Conservation (phyloP, 2,797 vertebrate genomes). For the Ibycter americanus region DNA sequence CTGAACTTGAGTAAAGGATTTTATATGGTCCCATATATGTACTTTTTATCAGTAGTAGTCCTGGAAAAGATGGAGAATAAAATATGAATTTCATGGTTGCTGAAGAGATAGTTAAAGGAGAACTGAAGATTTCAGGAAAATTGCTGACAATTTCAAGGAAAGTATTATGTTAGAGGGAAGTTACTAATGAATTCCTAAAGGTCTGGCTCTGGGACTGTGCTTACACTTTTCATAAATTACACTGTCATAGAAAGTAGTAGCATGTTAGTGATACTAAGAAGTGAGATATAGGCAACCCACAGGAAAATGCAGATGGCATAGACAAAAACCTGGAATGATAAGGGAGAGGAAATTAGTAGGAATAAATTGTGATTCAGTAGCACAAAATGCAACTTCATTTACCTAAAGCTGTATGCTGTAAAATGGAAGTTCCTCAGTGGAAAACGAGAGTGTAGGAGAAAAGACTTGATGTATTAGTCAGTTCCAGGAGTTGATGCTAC, state of each 20-base stretch:
- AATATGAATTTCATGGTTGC: neutral
- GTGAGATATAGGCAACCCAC: neutral
- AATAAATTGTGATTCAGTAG: neutral
- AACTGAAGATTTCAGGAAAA: neutral
- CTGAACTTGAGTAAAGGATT: neutral
- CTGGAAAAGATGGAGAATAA: neutral
- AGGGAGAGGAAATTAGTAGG: neutral
- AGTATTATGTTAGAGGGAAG: neutral
- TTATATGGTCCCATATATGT: accelerated
- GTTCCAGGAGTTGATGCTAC: neutral
- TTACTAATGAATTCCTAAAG: neutral
- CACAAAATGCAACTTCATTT: neutral
- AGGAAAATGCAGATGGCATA: neutral
- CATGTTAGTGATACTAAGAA: neutral
- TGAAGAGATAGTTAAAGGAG: neutral
- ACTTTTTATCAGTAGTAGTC: neutral
- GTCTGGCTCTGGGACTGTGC: neutral
- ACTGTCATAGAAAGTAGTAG: neutral
- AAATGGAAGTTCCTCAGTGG: neutral
- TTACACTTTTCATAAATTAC: neutral
- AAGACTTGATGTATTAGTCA: neutral
- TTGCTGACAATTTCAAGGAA: neutral
- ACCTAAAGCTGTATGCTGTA: neutral
- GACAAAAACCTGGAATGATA: neutral
- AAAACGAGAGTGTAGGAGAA: neutral